Evolutionary conservation across 2,113 vertebrate genomes (phyloP).

Genomic region (Hucho hucho): DNA sequence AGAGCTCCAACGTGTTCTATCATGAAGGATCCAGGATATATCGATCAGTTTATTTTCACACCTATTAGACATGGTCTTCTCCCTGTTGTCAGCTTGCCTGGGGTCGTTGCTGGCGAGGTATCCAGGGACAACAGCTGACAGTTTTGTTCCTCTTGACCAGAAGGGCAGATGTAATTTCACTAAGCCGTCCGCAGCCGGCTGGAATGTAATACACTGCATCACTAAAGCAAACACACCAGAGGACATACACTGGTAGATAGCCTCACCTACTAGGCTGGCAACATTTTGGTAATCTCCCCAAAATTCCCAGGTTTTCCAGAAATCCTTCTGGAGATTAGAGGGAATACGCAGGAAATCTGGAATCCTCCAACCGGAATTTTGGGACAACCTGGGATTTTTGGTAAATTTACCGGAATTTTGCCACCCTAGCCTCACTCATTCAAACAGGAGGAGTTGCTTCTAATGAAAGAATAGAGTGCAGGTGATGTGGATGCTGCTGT

Average conservation of each 20-base stretch:
- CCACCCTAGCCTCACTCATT: not conserved
- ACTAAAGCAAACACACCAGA: not conserved
- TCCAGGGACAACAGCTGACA: not conserved
- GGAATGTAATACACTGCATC: not conserved
- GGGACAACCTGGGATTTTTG: too few species aligned
- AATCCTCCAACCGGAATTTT: too few species aligned
- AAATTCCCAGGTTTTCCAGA: too few species aligned
- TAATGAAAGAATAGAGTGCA: not conserved
- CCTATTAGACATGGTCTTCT: not conserved
- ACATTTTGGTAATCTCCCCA: not conserved
- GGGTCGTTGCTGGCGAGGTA: not conserved
- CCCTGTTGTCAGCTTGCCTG: not conserved
- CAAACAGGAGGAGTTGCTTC: not conserved
- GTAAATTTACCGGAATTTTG: too few species aligned
- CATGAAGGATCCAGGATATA: not conserved
- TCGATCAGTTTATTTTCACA: too few species aligned
- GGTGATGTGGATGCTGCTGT: constrained; percentile 53
- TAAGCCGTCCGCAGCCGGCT: not conserved
- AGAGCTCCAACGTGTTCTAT: too few species aligned
- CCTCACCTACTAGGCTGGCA: not conserved
- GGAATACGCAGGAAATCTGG: too few species aligned
- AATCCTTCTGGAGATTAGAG: too few species aligned
- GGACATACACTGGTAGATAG: too few species aligned
- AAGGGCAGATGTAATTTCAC: not conserved
- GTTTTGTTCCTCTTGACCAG: constrained; percentile 8